phyloP scores from a whole-genome alignment of 2,113 vertebrate genomes.

The Microtus pennsylvanicus region DNA sequence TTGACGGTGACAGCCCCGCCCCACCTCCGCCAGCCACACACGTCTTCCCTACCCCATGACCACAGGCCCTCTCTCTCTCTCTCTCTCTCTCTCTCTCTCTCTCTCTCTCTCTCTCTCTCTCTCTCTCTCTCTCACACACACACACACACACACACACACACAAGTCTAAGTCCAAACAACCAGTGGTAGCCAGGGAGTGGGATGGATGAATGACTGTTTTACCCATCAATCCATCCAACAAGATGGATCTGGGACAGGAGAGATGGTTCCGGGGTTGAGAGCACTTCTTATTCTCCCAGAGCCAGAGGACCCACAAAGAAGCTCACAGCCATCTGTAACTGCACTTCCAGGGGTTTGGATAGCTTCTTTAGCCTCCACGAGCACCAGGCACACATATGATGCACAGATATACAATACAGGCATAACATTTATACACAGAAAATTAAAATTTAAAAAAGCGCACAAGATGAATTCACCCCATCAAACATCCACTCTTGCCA shows the following conservation, averaged over 20 bases:
- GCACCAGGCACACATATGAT: background rate
- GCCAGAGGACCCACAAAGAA: background rate
- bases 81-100: too few relatives aligned
- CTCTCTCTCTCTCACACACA: too few relatives aligned
- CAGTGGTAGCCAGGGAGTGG: rapidly evolving
- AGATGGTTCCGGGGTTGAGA: background rate
- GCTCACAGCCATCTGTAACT: background rate
- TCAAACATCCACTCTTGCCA: background rate
- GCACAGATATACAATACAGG: background rate
- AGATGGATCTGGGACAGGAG: background rate
- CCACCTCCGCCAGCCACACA: background rate
- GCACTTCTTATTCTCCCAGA: background rate
- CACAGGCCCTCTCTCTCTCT: background rate
- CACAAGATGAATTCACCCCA: background rate
- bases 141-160: background rate
- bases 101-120: too few relatives aligned
- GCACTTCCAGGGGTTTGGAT: background rate
- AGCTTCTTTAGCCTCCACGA: background rate
- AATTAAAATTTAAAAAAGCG: background rate
- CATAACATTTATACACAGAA: background rate
- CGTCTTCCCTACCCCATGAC: background rate
- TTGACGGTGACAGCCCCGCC: background rate
- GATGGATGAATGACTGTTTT: background rate
- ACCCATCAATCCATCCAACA: background rate
- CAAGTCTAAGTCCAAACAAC: background rate